These are phyloP conservation scores for Dicranocentrus wangi DNA, from an alignment of 2,888 invertebrate genomes.

Conservation along the genomic window DNA sequence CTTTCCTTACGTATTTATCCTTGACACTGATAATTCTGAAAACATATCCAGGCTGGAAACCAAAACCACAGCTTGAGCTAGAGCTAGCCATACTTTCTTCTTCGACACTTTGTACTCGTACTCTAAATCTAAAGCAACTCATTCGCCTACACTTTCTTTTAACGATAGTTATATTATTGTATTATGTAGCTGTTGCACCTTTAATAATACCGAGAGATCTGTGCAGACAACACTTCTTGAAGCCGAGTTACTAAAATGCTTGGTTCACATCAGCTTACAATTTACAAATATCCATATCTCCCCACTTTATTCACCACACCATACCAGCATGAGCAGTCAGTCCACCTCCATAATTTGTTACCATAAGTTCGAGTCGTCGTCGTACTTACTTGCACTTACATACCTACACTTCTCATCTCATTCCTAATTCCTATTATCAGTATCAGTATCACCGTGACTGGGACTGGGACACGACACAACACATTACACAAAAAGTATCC, in stretches of 20 bases:
- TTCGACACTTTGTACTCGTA: background rate
- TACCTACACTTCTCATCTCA: no score
- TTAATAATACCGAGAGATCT: background rate
- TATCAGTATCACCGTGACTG: no score
- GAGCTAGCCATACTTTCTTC: conserved; percentile 24
- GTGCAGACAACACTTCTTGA: background rate
- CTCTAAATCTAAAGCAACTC: background rate
- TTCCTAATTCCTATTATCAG: no score
- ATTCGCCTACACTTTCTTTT: background rate
- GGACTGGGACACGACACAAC: no score
- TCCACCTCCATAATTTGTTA: no score
- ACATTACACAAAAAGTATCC: no score
- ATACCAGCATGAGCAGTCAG: no score
- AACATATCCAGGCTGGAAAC: conserved; percentile 50
- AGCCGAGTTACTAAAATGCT: background rate
- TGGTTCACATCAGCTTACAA: background rate
- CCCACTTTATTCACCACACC: no score
- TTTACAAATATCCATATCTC: no score
- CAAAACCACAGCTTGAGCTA: background rate
- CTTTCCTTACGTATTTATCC: conserved; percentile 54
- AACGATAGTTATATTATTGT: background rate
- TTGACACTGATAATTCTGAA: conserved; percentile 50
- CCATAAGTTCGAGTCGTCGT: no score
- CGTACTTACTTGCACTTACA: no score
- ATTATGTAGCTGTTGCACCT: background rate